These are phyloP conservation scores for Drosophila nasuta DNA, from an alignment of 1,140 invertebrate genomes.

Conservation along the genomic window DNA sequence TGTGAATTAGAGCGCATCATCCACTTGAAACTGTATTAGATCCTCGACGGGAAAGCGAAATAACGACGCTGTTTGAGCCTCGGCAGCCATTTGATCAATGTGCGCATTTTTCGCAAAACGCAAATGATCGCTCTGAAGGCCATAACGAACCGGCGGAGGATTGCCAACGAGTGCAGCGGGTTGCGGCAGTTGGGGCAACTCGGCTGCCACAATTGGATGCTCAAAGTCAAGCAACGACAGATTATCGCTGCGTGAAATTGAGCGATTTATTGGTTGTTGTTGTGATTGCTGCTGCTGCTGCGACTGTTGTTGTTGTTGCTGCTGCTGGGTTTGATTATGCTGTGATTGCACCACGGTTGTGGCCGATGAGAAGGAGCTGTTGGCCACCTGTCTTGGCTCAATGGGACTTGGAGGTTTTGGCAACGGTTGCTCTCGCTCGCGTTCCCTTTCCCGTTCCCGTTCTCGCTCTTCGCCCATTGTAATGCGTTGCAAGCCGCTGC, in stretches of 20 bases:
- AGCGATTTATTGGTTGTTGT: conserved; percentile 44
- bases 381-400: conserved; percentile 64
- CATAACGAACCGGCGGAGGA: conserved; percentile 29
- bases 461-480: conserved; percentile 22
- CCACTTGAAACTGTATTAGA: conserved; percentile 81
- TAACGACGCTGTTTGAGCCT: conserved; percentile 77
- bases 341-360: conserved; percentile 21
- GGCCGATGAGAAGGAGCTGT: conserved; percentile 12
- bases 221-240: conserved; percentile 75
- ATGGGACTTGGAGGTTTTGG: conserved; percentile 69
- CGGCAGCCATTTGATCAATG: conserved; percentile 75
- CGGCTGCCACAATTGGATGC: conserved; percentile 79
- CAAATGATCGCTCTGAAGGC: conserved; percentile 47
- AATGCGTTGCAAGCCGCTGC: conserved; percentile 46
- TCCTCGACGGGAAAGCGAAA: conserved; percentile 82
- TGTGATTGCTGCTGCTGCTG: conserved; percentile 21
- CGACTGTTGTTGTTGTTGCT: conserved; percentile 24
- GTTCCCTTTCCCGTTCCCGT: conserved; percentile 14
- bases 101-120: conserved; percentile 61
- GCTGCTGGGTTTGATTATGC: conserved; percentile 31
- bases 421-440: conserved; percentile 46
- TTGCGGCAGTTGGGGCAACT: conserved; percentile 51
- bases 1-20: conserved; percentile 73
- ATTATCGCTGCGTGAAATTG: conserved; percentile 77
- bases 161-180: conserved; percentile 49